Evolutionary conservation across 1,140 invertebrate species (phyloP).

Genomic region (Neocloeon triangulifer): DNA sequence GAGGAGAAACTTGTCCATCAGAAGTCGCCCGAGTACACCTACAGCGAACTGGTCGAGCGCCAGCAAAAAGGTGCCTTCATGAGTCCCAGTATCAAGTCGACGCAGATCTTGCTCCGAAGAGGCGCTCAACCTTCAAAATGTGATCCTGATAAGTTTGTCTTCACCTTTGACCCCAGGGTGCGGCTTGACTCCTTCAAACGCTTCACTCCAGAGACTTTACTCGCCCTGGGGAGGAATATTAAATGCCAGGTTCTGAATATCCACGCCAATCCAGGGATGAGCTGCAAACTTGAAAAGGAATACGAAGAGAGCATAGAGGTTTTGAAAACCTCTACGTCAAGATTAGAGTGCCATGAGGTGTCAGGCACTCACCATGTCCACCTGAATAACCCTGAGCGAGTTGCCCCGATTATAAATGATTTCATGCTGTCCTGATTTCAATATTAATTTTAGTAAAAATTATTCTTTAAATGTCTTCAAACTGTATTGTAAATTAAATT

Average conservation of each 20-base stretch:
- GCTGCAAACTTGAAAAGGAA: neutral
- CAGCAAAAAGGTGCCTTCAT: too few species aligned
- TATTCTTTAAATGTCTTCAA: too few species aligned
- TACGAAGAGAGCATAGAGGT: neutral
- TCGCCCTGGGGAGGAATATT: neutral
- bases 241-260: neutral
- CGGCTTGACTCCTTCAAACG: neutral
- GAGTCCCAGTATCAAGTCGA: too few species aligned
- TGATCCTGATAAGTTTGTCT: neutral
- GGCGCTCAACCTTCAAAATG: too few species aligned
- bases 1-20: neutral
- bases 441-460: too few species aligned
- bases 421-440: too few species aligned
- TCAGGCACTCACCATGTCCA: slow-evolving; percentile 19
- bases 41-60: neutral
- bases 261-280: neutral
- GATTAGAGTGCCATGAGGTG: slow-evolving; percentile 5
- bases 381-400: slow-evolving; percentile 15
- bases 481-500: too few species aligned
- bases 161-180: neutral
- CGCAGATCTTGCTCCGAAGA: too few species aligned
- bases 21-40: neutral
- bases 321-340: neutral
- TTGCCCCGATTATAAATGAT: slow-evolving; percentile 15
- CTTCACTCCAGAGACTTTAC: neutral